These are phyloP conservation scores for Bradypodion ventrale DNA, from an alignment of 2,797 vertebrate species.

Conservation along the genomic window DNA sequence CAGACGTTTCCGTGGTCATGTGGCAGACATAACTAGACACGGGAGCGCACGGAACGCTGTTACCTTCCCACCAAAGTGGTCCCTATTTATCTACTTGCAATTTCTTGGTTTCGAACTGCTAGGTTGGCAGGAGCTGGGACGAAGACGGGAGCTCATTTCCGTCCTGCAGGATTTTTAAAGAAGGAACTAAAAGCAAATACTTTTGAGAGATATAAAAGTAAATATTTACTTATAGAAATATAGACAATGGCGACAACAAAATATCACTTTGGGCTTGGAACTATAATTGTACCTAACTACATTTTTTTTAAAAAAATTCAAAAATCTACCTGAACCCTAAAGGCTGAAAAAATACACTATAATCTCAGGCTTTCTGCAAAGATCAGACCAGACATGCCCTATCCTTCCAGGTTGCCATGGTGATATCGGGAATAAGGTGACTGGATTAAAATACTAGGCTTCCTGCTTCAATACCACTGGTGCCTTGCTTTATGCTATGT, in stretches of 20 bases:
- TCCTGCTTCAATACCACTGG: neutral
- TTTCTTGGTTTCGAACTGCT: too few species aligned
- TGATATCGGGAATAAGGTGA: neutral
- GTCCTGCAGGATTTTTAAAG: too few species aligned
- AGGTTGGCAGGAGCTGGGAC: too few species aligned
- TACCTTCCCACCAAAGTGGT: too few species aligned
- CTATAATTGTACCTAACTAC: neutral
- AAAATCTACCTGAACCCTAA: neutral
- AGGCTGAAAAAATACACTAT: neutral
- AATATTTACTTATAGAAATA: neutral
- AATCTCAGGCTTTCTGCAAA: neutral
- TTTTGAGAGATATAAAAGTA: too few species aligned
- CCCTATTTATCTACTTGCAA: too few species aligned
- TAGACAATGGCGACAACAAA: neutral
- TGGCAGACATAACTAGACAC: too few species aligned
- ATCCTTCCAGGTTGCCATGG: neutral
- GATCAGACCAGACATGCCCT: neutral
- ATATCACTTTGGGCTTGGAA: neutral
- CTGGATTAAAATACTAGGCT: neutral
- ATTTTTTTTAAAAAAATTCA: too few species aligned
- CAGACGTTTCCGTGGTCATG: too few species aligned
- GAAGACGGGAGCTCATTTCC: too few species aligned
- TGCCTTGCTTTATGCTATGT: constrained; percentile 14
- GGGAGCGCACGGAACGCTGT: too few species aligned
- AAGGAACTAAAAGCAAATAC: too few species aligned